These are phyloP conservation scores for Ophraella communa DNA, from an alignment of 2,888 invertebrate species.

Conservation along the genomic window DNA sequence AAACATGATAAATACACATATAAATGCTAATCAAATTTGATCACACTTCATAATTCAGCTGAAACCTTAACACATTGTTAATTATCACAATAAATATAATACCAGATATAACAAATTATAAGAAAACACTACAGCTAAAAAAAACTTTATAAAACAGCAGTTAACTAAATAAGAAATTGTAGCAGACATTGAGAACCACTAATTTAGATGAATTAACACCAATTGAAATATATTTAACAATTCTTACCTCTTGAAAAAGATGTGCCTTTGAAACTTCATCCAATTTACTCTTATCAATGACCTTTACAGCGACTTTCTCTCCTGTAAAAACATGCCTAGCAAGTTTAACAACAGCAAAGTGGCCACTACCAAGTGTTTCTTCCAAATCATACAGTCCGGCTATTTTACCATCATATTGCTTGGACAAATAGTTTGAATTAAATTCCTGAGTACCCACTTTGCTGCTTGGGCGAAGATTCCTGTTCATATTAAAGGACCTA, in stretches of 20 bases:
- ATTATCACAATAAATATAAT: too few species aligned
- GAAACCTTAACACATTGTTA: too few species aligned
- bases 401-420: conserved; percentile 80
- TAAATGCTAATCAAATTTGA: too few species aligned
- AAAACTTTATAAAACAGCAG: too few species aligned
- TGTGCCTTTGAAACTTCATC: conserved; percentile 96
- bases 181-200: too few species aligned
- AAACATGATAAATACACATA: too few species aligned
- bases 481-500: conserved; percentile 23
- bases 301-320: conserved; percentile 96
- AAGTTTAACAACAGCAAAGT: conserved; percentile 97
- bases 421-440: conserved; percentile 15
- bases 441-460: conserved; percentile 23
- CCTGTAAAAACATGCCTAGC: conserved; percentile 99
- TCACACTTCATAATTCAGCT: too few species aligned
- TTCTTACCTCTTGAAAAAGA: conserved; percentile 89
- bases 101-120: too few species aligned
- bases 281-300: conserved; percentile 97
- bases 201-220: too few species aligned
- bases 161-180: too few species aligned
- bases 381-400: conserved; percentile 97
- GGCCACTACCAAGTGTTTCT: conserved; percentile 96
- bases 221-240: too few species aligned
- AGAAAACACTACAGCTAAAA: too few species aligned
- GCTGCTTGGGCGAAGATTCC: conserved; percentile 23